phyloP scores from a whole-genome alignment of 2,113 vertebrate genomes.

The Cairina moschata region DNA sequence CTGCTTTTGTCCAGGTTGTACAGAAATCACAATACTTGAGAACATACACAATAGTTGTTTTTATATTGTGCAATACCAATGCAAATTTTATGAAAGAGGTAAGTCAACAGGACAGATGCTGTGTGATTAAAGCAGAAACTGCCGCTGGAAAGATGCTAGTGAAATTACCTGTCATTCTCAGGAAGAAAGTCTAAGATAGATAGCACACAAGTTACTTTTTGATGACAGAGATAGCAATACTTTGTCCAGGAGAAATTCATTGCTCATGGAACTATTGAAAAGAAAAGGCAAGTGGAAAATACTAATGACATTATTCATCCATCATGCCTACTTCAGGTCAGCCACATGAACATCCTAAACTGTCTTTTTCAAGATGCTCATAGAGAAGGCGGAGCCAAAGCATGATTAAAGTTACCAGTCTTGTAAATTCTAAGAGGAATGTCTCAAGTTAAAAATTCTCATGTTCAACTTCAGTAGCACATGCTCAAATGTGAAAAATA shows the following conservation, averaged over 20 bases:
- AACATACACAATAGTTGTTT: not conserved
- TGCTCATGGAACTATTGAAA: slow-evolving; percentile 26
- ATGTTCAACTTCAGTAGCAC: not conserved
- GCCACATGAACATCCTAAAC: not conserved
- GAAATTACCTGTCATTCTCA: slow-evolving; percentile 56
- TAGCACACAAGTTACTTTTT: slow-evolving; percentile 7
- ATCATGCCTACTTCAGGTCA: not conserved
- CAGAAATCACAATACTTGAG: not conserved
- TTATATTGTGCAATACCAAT: not conserved
- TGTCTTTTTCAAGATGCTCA: not conserved
- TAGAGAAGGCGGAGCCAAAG: not conserved
- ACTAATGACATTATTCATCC: not conserved
- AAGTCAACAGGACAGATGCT: slow-evolving; percentile 31
- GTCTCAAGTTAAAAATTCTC: fast-evolving
- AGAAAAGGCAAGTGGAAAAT: slow-evolving; percentile 31
- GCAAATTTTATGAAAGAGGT: slow-evolving; percentile 24
- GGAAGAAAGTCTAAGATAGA: not conserved
- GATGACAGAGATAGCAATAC: slow-evolving; percentile 41
- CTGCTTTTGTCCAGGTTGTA: not conserved
- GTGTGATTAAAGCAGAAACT: slow-evolving; percentile 34
- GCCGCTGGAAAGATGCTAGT: slow-evolving; percentile 4
- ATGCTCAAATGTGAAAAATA: not conserved
- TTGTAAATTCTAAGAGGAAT: not conserved
- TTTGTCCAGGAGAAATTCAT: slow-evolving; percentile 17
- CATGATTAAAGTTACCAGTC: not conserved